A percentile compares a stretch with the other conserved stretches of the same genome.
Conservation (phyloP, 2,113 vertebrate genomes). For the Chaetura pelagica region DNA sequence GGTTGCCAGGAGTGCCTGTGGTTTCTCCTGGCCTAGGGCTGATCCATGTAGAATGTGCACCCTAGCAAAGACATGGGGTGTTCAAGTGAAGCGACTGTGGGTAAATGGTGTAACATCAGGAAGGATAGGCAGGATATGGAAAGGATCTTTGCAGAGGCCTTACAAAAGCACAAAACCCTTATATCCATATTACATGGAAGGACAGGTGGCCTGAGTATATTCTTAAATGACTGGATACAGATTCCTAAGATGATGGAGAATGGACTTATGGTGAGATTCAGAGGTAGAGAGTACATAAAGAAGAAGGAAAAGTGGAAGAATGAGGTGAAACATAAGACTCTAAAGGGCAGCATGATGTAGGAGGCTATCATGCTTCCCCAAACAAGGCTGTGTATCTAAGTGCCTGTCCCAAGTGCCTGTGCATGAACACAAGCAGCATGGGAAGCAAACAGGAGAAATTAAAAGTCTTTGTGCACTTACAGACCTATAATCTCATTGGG, state of each 20-base stretch:
- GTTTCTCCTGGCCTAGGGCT: not conserved
- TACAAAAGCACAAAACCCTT: rapidly evolving
- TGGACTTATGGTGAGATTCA: not conserved
- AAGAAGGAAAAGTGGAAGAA: not conserved
- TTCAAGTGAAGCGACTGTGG: not conserved
- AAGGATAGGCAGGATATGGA: not conserved
- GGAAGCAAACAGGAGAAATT: too few relatives aligned
- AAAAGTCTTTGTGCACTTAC: not conserved
- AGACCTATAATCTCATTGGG: not conserved
- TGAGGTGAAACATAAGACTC: not conserved
- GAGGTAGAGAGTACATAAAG: not conserved
- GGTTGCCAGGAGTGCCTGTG: not conserved
- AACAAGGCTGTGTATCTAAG: not conserved
- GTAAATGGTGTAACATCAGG: not conserved
- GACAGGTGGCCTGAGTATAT: not conserved
- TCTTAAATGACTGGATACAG: not conserved
- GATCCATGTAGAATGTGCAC: rapidly evolving
- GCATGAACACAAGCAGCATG: not conserved
- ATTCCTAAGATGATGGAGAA: not conserved
- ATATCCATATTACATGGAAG: not conserved
- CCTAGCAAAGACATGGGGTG: not conserved
- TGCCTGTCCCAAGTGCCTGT: not conserved
- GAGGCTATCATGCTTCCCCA: not conserved
- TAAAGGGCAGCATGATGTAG: not conserved
- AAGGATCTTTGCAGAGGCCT: not conserved